A percentile compares a stretch with the other conserved stretches of the same genome.
Conservation (phyloP, 1,140 invertebrate genomes). For the Tribolium castaneum region DNA sequence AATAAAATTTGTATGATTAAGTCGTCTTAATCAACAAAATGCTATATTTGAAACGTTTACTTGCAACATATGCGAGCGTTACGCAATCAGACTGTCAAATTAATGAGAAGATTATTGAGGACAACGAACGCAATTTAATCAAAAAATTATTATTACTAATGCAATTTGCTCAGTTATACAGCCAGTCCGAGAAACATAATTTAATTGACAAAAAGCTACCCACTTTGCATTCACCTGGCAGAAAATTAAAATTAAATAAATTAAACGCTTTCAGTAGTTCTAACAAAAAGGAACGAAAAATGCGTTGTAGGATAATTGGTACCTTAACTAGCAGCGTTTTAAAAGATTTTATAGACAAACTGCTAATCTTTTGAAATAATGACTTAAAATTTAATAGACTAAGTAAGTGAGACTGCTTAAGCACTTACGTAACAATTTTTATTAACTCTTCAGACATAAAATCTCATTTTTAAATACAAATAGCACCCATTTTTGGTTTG, state of each 20-base stretch:
- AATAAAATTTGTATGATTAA: background rate
- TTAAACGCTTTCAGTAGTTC: too few relatives aligned
- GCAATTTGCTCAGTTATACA: background rate
- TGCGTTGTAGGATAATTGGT: too few relatives aligned
- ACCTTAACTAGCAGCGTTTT: too few relatives aligned
- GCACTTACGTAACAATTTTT: background rate
- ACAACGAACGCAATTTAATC: background rate
- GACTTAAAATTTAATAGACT: too few relatives aligned
- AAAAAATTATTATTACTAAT: background rate
- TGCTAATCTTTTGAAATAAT: too few relatives aligned
- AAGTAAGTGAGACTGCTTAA: background rate
- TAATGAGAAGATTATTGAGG: background rate
- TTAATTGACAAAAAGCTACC: background rate
- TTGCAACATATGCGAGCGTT: background rate
- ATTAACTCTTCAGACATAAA: background rate
- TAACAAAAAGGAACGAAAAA: too few relatives aligned
- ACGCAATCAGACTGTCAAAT: constrained; percentile 9
- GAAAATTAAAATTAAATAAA: too few relatives aligned
- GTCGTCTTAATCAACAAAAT: constrained; percentile 2
- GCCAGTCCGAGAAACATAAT: background rate
- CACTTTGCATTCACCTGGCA: background rate
- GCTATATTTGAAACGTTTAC: background rate
- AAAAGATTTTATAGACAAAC: too few relatives aligned
- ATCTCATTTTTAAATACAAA: background rate
- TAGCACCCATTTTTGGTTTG: background rate